Evolutionary conservation across 2,113 vertebrate genomes (phyloP), one percentile per base, ranked within the genome.

Genomic region (Cryptomyrus ogoouensis): DNA sequence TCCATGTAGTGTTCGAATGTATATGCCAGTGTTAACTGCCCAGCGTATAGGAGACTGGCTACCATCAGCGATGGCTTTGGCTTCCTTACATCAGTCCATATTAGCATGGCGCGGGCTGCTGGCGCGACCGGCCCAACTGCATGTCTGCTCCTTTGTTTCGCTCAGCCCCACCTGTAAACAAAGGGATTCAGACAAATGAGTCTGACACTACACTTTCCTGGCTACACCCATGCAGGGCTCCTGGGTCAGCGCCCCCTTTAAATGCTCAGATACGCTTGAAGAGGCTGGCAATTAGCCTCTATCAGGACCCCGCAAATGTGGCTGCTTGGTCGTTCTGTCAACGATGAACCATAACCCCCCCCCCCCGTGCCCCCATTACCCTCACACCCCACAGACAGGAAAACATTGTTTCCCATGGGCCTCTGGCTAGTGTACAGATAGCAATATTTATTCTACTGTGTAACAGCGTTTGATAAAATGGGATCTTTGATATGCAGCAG

Each of bases 171-270:
- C 27, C 47, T 56, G 74, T 85, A 46, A 47, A 46, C 52, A 83
- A 39, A 6, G 31, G 13, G n/a, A 89, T 39, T 80, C 44, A 80
- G 31, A 87, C 31, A 24, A 89, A 83, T 44, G 27, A 89, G 88
- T 53, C 31, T 88, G 56, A 49, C 12, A 0, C 24, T 42, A 19
- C n/a, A 35, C n/a, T 53, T 89, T 89, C 70, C 88, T n/a, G 31
- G 27, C 19, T 89, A 52, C 88, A 53, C 74, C 74, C 77, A 50
- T 53, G 21, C 47, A 89, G 88, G 74, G 21, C 70, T 83, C 31
- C 27, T 24, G 10, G 44, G 84, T 27, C 24, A 39, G 47, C 13
- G 1, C n/a, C 85, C 85, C n/a, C 49, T 47, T 87, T 31, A 44
- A 47, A 47, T 19, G 44, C 44, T 10, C 17, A 47, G 42, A 27